phyloP scores from a whole-genome alignment of 2,797 vertebrate genomes.

The Siniperca scherzeri region DNA sequence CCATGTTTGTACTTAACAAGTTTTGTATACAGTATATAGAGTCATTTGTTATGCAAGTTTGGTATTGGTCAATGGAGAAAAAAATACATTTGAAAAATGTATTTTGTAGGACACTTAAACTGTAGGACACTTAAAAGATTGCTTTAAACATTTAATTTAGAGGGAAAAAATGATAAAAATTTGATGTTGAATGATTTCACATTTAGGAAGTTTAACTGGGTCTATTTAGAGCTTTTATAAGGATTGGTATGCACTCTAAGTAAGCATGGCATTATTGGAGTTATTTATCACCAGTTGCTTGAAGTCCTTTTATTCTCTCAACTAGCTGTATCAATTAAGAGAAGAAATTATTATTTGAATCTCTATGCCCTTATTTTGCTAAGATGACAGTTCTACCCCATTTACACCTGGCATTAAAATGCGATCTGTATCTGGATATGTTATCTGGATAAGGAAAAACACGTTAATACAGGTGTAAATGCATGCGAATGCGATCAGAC shows the following conservation, averaged over 20 bases:
- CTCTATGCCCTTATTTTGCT: neutral
- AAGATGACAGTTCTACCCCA: neutral
- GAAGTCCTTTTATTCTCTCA: slow-evolving; percentile 1
- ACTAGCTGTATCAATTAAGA: neutral
- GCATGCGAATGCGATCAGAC: too few relatives aligned
- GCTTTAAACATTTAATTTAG: neutral
- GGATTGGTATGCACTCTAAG: neutral
- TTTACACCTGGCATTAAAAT: too few relatives aligned
- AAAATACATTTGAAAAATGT: neutral
- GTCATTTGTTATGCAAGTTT: neutral
- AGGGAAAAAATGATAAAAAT: neutral
- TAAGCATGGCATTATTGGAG: neutral
- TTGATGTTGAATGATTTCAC: too few relatives aligned
- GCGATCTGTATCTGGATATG: too few relatives aligned
- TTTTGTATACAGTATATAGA: neutral
- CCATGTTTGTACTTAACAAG: neutral
- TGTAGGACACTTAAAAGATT: neutral
- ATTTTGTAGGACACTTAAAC: neutral
- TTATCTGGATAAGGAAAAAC: too few relatives aligned
- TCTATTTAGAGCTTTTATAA: slow-evolving; percentile 15
- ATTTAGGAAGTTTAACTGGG: slow-evolving; percentile 7
- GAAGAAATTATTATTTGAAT: neutral
- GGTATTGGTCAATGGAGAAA: neutral
- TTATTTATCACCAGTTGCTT: slow-evolving; percentile 7
- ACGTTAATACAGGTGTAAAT: too few relatives aligned